Evolutionary conservation across 2,113 vertebrate genomes (phyloP).

Genomic region (Scolopax mira): DNA sequence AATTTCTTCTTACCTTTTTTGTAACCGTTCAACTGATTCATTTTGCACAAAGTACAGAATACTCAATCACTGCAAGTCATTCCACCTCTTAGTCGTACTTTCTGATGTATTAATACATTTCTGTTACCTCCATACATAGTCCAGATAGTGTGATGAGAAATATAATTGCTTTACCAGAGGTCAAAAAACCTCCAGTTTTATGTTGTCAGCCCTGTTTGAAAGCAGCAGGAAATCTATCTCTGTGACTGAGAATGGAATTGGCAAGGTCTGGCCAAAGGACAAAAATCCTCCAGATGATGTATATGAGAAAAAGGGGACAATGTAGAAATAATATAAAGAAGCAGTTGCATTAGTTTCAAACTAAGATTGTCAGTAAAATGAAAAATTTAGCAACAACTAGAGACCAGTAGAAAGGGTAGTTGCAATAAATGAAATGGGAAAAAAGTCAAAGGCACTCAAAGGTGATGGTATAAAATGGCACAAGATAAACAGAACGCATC

Average conservation of each 20-base stretch:
- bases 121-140: background rate
- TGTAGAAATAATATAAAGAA: background rate
- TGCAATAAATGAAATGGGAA: background rate
- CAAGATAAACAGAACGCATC: background rate
- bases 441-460: background rate
- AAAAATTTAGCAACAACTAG: background rate
- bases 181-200: background rate
- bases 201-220: background rate
- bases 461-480: background rate
- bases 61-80: background rate
- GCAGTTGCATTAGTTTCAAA: background rate
- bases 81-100: background rate
- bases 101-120: background rate
- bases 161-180: background rate
- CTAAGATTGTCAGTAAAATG: background rate
- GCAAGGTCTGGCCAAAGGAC: background rate
- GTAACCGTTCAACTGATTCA: background rate
- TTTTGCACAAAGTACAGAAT: background rate
- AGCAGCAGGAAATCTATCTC: background rate
- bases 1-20: background rate
- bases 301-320: background rate
- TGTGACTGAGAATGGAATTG: background rate
- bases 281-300: background rate
- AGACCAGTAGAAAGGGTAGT: background rate
- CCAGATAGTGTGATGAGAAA: background rate